Conservation (phyloP, 2,888 invertebrate species). For the Microctonus aethiopoides region DNA sequence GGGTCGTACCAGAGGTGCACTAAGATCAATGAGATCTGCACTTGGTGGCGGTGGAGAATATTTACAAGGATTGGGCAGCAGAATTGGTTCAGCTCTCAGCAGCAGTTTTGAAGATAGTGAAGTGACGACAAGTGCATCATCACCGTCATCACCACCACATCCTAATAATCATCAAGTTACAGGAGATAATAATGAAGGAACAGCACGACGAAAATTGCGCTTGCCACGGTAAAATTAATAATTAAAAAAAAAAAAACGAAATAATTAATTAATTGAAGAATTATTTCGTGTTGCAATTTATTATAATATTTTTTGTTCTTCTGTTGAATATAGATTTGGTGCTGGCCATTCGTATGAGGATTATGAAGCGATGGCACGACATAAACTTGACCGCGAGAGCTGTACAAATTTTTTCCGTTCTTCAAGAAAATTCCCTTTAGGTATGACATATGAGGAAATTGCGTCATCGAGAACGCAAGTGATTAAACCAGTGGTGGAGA, state of each 20-base stretch:
- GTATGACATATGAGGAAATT: constrained; percentile 65
- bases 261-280: too few relatives aligned
- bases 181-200: constrained; percentile 46
- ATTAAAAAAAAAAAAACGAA: too few relatives aligned
- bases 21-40: constrained; percentile 62
- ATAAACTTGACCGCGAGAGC: constrained; percentile 61
- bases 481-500: constrained; percentile 46
- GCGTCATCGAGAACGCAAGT: constrained; percentile 57
- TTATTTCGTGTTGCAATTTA: neutral
- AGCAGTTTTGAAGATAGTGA: constrained; percentile 64
- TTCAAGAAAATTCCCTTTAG: constrained; percentile 59
- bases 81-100: constrained; percentile 62
- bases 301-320: neutral
- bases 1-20: constrained; percentile 62
- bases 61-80: constrained; percentile 61
- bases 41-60: constrained; percentile 64
- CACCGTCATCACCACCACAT: constrained; percentile 52
- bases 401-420: constrained; percentile 53
- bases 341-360: constrained; percentile 64
- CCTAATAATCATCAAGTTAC: constrained; percentile 35
- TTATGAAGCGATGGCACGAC: constrained; percentile 64
- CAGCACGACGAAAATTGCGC: constrained; percentile 51
- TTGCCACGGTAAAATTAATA: constrained; percentile 51
- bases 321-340: constrained; percentile 50
- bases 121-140: constrained; percentile 54